Base-by-base conservation (phyloP, 2,113 vertebrate species). In the Corythornis vintsioides region DNA sequence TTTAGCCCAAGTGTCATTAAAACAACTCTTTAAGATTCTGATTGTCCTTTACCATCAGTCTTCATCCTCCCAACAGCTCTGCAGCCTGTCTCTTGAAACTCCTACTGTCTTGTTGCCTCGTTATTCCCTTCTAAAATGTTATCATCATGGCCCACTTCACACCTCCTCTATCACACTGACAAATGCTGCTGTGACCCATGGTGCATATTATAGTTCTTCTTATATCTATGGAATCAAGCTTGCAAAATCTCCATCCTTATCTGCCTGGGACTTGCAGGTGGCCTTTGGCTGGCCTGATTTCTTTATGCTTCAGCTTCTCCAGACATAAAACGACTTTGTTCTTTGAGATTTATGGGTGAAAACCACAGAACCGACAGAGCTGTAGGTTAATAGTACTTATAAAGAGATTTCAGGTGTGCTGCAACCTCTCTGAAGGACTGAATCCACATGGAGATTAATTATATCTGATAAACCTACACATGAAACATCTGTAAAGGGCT, bases 81-180 rank as follows among this genome's bases (percentile, higher is more conserved):
- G 63, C 63, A 69, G 64, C 72, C 63, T 90, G 81, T 59, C 55
- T 87, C 71, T 71, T 48, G 67, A 87, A 92, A 92, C 81, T 93
- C 89, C 78, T 86, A 93, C 88, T 92, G 60, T 73, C 90, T 82
- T 75, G 63, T 86, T 92, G 65, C 71, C 57, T 93, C 82, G 86
- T 86, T 89, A 94, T 86, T 93, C 72, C 65, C 40, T 80, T 79
- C 67, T 79, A 73, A 72, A 90, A 87, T 84, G 35, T 66, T 40
- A 70, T 52, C 88, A 50, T 84, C 78, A 63, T 86, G 89, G 70
- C 82, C 89, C 81, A 92, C 89, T 93, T 92, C 86, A 91, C 77
- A 93, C 67, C 89, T 94, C 84, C 89, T 93, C 89, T 94, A 85
- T 19, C 67, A 87, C 55, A 50, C 71, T 82, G 47, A 84, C 50